These are phyloP conservation scores for Trididemnum clinides DNA, from an alignment of 23 tunicate species.

Conservation along the genomic window DNA sequence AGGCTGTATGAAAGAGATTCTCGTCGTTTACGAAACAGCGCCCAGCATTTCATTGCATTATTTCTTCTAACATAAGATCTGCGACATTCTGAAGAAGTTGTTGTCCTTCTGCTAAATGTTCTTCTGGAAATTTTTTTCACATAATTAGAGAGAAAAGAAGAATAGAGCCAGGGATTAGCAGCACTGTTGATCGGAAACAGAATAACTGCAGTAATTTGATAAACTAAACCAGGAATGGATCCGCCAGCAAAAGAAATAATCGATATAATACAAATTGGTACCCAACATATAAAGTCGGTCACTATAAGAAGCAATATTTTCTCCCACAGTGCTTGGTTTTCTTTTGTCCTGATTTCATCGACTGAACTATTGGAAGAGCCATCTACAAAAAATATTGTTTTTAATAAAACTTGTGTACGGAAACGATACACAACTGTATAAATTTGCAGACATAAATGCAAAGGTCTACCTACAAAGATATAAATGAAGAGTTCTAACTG, in stretches of 20 bases:
- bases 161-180: constrained; percentile 52
- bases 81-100: too few relatives aligned
- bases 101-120: too few relatives aligned
- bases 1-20: too few relatives aligned
- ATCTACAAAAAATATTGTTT: neutral
- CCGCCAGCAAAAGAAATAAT: constrained; percentile 43
- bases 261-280: constrained; percentile 66
- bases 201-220: constrained; percentile 24
- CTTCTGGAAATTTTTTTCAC: too few relatives aligned
- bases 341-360: constrained; percentile 40
- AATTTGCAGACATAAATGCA: too few relatives aligned
- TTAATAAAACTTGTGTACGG: neutral
- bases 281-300: constrained; percentile 72
- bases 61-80: too few relatives aligned
- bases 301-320: constrained; percentile 53
- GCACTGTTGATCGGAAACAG: constrained; percentile 57
- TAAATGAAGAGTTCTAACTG: too few relatives aligned
- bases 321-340: constrained; percentile 62
- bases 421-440: too few relatives aligned
- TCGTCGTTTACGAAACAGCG: too few relatives aligned
- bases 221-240: constrained; percentile 13
- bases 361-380: neutral
- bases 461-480: too few relatives aligned
- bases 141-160: constrained; percentile 16
- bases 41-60: too few relatives aligned